Conservation (phyloP, 1,140 invertebrate species). For the Drosophila kanapiae region DNA sequence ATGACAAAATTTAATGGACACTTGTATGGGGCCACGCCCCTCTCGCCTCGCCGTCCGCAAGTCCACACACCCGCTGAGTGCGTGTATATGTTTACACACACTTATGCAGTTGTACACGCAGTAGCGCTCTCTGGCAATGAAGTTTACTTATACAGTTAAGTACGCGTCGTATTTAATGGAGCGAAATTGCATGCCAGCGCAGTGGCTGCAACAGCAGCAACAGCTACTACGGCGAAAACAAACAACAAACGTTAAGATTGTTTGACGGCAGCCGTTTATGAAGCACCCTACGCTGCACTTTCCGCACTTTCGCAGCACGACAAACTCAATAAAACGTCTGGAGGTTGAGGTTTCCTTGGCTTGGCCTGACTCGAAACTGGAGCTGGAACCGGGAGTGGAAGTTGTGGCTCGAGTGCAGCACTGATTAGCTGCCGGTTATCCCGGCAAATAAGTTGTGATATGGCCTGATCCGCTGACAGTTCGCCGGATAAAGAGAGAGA, state of each 20-base stretch:
- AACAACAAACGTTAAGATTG: conserved; percentile 63
- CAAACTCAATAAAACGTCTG: conserved; percentile 51
- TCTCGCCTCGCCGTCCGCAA: not conserved
- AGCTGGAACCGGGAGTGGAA: conserved; percentile 1
- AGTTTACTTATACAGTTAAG: conserved; percentile 66
- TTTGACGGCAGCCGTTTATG: conserved; percentile 61
- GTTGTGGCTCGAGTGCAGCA: conserved; percentile 39
- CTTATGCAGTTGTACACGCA: conserved; percentile 60
- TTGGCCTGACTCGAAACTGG: not conserved
- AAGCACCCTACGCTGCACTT: conserved; percentile 51
- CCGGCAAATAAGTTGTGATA: conserved; percentile 38
- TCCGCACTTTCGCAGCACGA: conserved; percentile 34
- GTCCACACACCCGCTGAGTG: conserved; percentile 18
- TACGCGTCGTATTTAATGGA: conserved; percentile 65
- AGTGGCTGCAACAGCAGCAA: conserved; percentile 11
- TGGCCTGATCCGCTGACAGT: conserved; percentile 4
- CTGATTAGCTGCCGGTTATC: conserved; percentile 47
- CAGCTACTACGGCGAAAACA: conserved; percentile 35
- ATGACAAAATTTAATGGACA: conserved; percentile 79
- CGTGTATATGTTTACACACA: conserved; percentile 64
- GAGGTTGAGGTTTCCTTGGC: conserved; percentile 11
- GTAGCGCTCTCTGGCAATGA: conserved; percentile 42
- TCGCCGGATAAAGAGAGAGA: conserved; percentile 1
- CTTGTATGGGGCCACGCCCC: conserved; percentile 55
- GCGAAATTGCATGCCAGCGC: conserved; percentile 54